Evolutionary conservation across 2,888 invertebrate species (phyloP), one percentile per base, ranked within the genome.

Genomic region (Hyposoter dolosus): DNA sequence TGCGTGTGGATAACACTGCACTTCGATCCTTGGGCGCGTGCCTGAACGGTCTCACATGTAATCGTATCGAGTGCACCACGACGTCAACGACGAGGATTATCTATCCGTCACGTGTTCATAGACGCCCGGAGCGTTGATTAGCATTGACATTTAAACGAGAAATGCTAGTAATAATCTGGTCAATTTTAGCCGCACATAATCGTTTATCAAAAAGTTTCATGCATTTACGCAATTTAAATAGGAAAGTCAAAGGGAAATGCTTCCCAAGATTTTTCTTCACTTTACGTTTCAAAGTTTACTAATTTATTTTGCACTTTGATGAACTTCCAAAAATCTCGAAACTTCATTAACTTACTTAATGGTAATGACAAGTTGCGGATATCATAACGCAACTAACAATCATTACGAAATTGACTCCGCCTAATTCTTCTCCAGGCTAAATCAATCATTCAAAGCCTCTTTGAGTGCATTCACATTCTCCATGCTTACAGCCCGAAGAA

Each of bases 121-220:
- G 60, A 80, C 82, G 74, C 82, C 76, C 79, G 35, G 68, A 76
- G 82, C 83, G 77, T 85, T 88, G 45, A 88, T 88, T 85, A 88
- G 85, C 88, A 88, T 88, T 88, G 88, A 88, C 87, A 88, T 88
- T 88, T 88, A 65, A 23, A 81, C 81, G 74, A 65, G 76, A 83
- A 81, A 71, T 74, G 28, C 65, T 66, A 66, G 23, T 45, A 40
- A 28, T 47, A 53, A 66, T 43, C 35, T 43, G 32, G 7, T 66
- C 50, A 15, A 40, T 68, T 53, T 15, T 0, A 63, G 15, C 19
- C 47, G 40, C 40, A 63, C 47, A 4, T 47, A 80, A 80, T 72
- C 80, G 40, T 40, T 69, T 28, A 47, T 47, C 17, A 28, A 28
- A 28, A 28, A 45, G 17, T 17, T 47, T 17, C 43, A 23, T 43